Percentiles rank a stretch among this genome's conserved stretches.
These are phyloP conservation scores for Sebastes glaucus DNA, from an alignment of 2,797 vertebrate species.

Conservation along the genomic window DNA sequence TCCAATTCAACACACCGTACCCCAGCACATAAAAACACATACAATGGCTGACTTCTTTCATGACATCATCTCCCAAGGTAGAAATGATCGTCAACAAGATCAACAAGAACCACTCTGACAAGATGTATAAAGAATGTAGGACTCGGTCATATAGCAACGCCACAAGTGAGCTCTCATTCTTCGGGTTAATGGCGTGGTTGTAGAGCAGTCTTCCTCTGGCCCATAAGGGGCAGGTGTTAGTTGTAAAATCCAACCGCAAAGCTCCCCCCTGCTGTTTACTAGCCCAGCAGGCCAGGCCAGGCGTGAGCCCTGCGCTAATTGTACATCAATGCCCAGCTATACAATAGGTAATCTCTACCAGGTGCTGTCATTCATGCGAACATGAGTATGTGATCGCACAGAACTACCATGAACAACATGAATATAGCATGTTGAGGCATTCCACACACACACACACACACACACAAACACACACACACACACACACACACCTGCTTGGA, in stretches of 20 bases:
- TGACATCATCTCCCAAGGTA: conserved; percentile 27
- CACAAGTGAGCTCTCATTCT: conserved; percentile 31
- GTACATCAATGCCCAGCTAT: conserved; percentile 31
- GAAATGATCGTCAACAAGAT: conserved; percentile 21
- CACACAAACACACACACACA: conserved; percentile 18
- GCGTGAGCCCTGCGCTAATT: conserved; percentile 25
- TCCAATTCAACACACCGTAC: neutral
- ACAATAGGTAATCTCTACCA: conserved; percentile 62
- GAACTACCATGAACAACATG: neutral
- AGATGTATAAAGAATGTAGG: conserved; percentile 43
- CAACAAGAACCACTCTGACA: conserved; percentile 18
- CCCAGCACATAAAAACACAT: neutral
- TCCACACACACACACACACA: conserved; percentile 11
- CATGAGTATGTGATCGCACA: neutral
- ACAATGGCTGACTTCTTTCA: conserved; percentile 17
- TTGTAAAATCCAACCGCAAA: conserved; percentile 54
- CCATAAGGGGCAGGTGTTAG: conserved; percentile 63
- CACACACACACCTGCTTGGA: conserved; percentile 28
- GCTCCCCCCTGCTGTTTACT: conserved; percentile 63
- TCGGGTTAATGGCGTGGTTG: conserved; percentile 39
- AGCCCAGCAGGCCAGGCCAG: conserved; percentile 32
- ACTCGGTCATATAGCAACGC: neutral
- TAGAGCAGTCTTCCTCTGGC: conserved; percentile 36
- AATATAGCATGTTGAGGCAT: neutral
- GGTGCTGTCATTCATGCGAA: conserved; percentile 55